These are phyloP conservation scores for Pseudococcus jackbeardsleyi DNA, from an alignment of 2,888 invertebrate species.

Conservation along the genomic window DNA sequence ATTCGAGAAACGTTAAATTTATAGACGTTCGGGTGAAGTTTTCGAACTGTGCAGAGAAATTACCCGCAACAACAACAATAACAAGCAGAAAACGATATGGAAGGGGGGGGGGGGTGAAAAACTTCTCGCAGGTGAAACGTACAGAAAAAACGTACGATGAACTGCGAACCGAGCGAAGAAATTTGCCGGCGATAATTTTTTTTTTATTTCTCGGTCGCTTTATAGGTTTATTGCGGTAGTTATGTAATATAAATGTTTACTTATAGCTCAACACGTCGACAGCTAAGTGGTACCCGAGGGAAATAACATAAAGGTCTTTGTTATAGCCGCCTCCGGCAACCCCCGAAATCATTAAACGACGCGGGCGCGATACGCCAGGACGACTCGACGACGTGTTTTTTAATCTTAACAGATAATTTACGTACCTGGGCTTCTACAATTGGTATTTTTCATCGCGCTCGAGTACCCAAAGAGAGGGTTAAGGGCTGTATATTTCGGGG, in stretches of 20 bases:
- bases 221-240: conserved; percentile 53
- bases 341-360: conserved; percentile 42
- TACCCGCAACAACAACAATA: conserved; percentile 8
- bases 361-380: neutral
- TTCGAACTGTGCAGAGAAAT: neutral
- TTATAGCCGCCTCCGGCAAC: conserved; percentile 32
- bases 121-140: neutral
- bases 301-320: conserved; percentile 57
- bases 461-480: neutral
- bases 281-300: conserved; percentile 49
- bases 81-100: too few species aligned
- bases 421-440: neutral
- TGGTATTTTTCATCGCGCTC: neutral
- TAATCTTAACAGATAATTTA: neutral
- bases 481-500: too few species aligned
- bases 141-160: neutral
- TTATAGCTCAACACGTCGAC: conserved; percentile 49
- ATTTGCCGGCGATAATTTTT: conserved; percentile 47
- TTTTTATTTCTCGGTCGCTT: conserved; percentile 51
- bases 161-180: neutral
- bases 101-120: neutral
- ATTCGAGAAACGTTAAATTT: neutral
- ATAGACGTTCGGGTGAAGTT: conserved; percentile 11
- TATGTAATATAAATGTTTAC: conserved; percentile 53
- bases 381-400: neutral